Evolutionary conservation across 2,888 invertebrate genomes (phyloP), one percentile per base, ranked within the genome.

Genomic region (Pelosia muscerda): DNA sequence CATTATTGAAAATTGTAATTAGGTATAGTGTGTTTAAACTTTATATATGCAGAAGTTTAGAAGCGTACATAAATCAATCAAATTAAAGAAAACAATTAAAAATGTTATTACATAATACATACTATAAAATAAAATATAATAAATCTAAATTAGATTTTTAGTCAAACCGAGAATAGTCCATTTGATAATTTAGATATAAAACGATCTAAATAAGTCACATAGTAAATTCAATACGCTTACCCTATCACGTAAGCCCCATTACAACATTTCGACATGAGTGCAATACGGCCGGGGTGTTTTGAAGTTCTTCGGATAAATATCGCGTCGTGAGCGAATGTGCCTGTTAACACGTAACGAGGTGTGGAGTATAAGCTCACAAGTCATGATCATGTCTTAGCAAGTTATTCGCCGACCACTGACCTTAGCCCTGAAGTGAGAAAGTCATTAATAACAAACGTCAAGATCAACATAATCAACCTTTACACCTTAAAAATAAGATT

Each of bases 341-440:
- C 94, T 93, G 94, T 94, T 95, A 94, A 93, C 94, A 95, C 93
- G 90, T 95, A 95, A 94, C 95, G 89, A 95, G 94, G 94, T 95
- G 94, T 94, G 90, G 94, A 95, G 88, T 91, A 91, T 92, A 92
- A 91, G 90, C 93, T 91, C 92, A 93, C 92, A 92, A 94, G 94
- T 93, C 94, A 94, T 93, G 94, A 94, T 92, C 93, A 92, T 92
- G 94, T 93, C 94, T 95, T 91, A 90, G 86, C 92, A 83, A 93
- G 93, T 93, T 94, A 92, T 94, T 88, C 92, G 90, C 91, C 93
- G 93, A 94, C 91, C 94, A 92, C 92, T 94, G 94, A 94, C 93
- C 93, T 83, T 85, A 71, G 66, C 66, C 79, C 74, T 73, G 85
- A 86, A 84, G 81, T 77, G 76, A 88, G 88, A 93, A 91, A 81